Evolutionary conservation across 2,797 vertebrate species (phyloP).

Genomic region (Lepidocolaptes lacrymiger): DNA sequence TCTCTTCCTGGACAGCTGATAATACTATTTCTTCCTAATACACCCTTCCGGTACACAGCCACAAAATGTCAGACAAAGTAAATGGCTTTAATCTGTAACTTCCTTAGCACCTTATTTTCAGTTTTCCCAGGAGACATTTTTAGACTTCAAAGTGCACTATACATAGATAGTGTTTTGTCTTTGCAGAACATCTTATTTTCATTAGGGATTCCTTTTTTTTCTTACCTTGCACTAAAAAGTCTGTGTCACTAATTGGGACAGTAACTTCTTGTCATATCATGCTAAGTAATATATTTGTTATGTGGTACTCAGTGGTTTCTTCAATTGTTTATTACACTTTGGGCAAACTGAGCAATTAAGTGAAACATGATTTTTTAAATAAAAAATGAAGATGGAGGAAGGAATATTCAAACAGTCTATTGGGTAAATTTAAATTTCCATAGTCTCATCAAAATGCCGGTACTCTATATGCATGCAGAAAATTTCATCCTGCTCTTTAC

Average conservation of each 20-base stretch:
- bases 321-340: constrained; percentile 17
- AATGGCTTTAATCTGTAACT: constrained; percentile 47
- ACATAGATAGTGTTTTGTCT: constrained; percentile 13
- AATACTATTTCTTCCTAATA: not conserved
- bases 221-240: not conserved
- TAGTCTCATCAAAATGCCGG: constrained; percentile 1
- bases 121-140: constrained; percentile 21
- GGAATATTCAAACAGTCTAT: not conserved
- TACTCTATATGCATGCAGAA: not conserved
- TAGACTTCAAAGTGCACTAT: constrained; percentile 2
- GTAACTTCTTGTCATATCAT: constrained; percentile 16
- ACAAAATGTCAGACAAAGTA: constrained; percentile 29
- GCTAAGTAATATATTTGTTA: constrained; percentile 16
- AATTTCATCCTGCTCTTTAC: not conserved
- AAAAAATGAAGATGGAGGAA: not conserved
- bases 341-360: constrained; percentile 41
- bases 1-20: not conserved
- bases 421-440: constrained; percentile 14
- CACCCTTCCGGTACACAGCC: not conserved
- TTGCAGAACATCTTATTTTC: constrained; percentile 32
- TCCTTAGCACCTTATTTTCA: constrained; percentile 35
- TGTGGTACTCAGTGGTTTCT: not conserved
- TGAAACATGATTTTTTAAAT: constrained; percentile 14
- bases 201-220: not conserved
- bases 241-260: not conserved